Evolutionary conservation across 2,797 vertebrate species (phyloP).

Genomic region (Sebastiscus tertius): DNA sequence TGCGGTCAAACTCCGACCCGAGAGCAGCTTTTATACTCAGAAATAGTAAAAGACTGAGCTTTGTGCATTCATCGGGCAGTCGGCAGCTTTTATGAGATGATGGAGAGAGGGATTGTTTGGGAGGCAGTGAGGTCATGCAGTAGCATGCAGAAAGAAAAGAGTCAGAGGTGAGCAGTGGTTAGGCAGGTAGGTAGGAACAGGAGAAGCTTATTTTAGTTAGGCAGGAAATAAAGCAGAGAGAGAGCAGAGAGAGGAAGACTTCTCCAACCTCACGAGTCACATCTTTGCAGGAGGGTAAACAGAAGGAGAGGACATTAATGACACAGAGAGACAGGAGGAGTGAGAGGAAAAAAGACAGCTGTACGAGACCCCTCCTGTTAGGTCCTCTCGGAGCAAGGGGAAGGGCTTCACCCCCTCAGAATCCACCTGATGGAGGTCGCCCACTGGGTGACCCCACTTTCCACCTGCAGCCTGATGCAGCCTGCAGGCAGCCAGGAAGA

Average conservation of each 20-base stretch:
- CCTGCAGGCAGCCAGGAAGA: constrained; percentile 59
- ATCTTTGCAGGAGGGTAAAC: constrained; percentile 59
- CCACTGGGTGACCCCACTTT: constrained; percentile 66
- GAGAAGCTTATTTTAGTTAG: constrained; percentile 22
- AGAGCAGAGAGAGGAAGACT: constrained; percentile 63
- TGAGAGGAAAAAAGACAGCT: constrained; percentile 64
- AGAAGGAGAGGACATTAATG: constrained; percentile 55
- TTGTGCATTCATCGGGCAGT: constrained; percentile 6
- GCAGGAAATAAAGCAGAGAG: constrained; percentile 52
- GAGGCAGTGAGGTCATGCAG: constrained; percentile 24
- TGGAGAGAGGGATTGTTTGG: constrained; percentile 11
- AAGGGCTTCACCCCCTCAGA: constrained; percentile 62
- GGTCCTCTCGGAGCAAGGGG: constrained; percentile 53
- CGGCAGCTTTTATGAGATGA: constrained; percentile 37
- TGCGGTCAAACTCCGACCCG: background rate
- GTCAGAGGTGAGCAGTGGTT: constrained; percentile 21
- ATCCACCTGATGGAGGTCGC: constrained; percentile 69
- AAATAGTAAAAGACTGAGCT: background rate
- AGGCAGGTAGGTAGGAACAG: constrained; percentile 11
- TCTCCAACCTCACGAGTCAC: constrained; percentile 76
- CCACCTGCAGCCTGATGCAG: constrained; percentile 62
- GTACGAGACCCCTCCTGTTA: constrained; percentile 74
- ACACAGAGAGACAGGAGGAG: constrained; percentile 52
- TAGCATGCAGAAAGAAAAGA: constrained; percentile 64
- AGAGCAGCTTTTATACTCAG: background rate